Conservation (phyloP, 2,888 invertebrate species). For the Leptinotarsa tumamoca region DNA sequence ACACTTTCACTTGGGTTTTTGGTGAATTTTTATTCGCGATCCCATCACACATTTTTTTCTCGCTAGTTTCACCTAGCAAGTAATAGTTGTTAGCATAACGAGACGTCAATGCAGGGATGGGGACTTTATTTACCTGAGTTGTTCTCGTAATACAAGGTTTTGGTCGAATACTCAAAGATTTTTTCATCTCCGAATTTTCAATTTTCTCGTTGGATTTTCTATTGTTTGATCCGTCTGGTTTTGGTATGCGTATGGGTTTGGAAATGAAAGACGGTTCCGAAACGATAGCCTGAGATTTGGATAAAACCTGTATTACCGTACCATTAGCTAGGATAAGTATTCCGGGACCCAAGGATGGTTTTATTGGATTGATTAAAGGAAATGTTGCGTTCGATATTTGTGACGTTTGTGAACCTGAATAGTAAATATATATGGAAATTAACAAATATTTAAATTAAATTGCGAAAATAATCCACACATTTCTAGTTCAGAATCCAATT, state of each 20-base stretch:
- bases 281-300: conserved; percentile 52
- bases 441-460: conserved; percentile 50
- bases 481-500: no score
- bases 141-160: conserved; percentile 60
- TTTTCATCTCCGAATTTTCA: conserved; percentile 9
- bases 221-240: conserved; percentile 21
- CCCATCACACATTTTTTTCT: conserved; percentile 28
- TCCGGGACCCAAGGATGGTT: conserved; percentile 60
- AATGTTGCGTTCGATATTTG: conserved; percentile 42
- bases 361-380: conserved; percentile 47
- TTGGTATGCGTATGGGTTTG: conserved; percentile 30
- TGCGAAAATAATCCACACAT: no score
- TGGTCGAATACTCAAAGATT: conserved; percentile 39
- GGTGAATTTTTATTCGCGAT: conserved; percentile 33
- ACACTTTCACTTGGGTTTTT: conserved; percentile 17
- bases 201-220: background rate
- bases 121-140: conserved; percentile 65
- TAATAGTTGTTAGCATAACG: conserved; percentile 50
- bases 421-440: conserved; percentile 35
- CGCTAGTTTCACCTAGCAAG: conserved; percentile 27
- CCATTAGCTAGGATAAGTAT: conserved; percentile 64
- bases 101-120: conserved; percentile 64
- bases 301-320: conserved; percentile 60
- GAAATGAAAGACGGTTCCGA: conserved; percentile 48
- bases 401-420: conserved; percentile 16